These are phyloP conservation scores for Cephalotes varians DNA, from an alignment of 2,888 invertebrate genomes.

Conservation along the genomic window DNA sequence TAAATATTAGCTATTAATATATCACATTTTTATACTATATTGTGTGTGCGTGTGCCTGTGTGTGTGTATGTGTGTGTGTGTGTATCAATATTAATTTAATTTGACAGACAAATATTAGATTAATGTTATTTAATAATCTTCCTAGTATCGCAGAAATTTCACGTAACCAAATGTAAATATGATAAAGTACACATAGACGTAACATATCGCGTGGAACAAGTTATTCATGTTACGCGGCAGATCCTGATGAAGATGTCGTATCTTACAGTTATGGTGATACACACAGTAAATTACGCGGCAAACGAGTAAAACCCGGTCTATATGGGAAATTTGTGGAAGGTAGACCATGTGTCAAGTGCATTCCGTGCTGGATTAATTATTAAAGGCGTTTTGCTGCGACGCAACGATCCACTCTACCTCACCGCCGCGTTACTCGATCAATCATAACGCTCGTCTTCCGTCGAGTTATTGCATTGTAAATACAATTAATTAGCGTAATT, in stretches of 20 bases:
- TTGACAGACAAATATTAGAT: background rate
- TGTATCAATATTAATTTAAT: background rate
- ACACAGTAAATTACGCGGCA: slow-evolving; percentile 32
- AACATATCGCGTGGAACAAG: background rate
- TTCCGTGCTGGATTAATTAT: slow-evolving; percentile 44
- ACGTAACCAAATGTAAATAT: background rate
- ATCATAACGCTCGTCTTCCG: slow-evolving; percentile 29
- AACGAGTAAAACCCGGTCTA: slow-evolving; percentile 32
- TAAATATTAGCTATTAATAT: background rate
- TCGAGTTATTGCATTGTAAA: slow-evolving; percentile 7
- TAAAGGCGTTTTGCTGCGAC: slow-evolving; percentile 28
- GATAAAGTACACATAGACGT: slow-evolving; percentile 2
- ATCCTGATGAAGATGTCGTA: slow-evolving; percentile 32
- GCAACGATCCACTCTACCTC: slow-evolving; percentile 16
- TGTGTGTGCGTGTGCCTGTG: no score
- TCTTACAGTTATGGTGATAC: slow-evolving; percentile 31
- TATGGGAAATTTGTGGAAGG: slow-evolving; percentile 43
- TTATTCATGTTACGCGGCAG: slow-evolving; percentile 20
- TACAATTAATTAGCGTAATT: background rate
- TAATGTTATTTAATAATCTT: background rate
- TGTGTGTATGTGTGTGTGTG: no score
- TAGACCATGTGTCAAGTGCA: slow-evolving; percentile 35
- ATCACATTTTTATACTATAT: no score
- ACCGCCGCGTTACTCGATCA: slow-evolving; percentile 11
- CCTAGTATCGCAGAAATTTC: background rate